Percentiles rank a stretch among this genome's conserved stretches.
Conservation (phyloP, 2,113 vertebrate species). For the Odontesthes bonariensis region DNA sequence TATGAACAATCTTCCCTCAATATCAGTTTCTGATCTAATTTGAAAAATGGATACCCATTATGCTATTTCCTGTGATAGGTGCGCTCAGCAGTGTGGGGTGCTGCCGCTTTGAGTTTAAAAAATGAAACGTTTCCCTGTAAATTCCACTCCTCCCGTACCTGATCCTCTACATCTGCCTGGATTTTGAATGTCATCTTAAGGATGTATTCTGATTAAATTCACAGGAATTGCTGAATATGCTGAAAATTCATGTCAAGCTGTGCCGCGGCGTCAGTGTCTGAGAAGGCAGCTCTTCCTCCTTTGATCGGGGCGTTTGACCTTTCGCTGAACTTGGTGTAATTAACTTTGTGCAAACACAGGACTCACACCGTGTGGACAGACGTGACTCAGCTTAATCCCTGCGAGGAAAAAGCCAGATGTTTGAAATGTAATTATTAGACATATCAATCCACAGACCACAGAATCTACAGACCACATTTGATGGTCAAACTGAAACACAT, state of each 20-base stretch:
- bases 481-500: conserved; percentile 66
- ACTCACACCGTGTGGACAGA: conserved; percentile 44
- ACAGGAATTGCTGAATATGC: conserved; percentile 38
- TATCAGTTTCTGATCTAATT: conserved; percentile 76
- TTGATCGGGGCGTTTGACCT: conserved; percentile 67
- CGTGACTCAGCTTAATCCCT: conserved; percentile 53
- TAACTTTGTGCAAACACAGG: conserved; percentile 68
- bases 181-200: conserved; percentile 57
- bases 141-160: conserved; percentile 38
- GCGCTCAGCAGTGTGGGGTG: conserved; percentile 31
- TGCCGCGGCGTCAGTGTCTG: conserved; percentile 17
- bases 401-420: not conserved
- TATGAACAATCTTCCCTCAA: conserved; percentile 66
- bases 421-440: too few relatives aligned
- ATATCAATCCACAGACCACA: too few relatives aligned
- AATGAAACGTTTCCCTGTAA: conserved; percentile 52
- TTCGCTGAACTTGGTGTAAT: conserved; percentile 63
- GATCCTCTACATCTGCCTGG: conserved; percentile 49
- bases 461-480: conserved; percentile 29
- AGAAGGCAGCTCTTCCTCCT: conserved; percentile 31
- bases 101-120: conserved; percentile 71
- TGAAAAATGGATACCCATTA: conserved; percentile 78
- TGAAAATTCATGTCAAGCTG: conserved; percentile 41
- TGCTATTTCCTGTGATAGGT: conserved; percentile 66
- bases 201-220: conserved; percentile 56